Conservation (phyloP, 2,888 invertebrate species). For the Nemotelus pantherinus region DNA sequence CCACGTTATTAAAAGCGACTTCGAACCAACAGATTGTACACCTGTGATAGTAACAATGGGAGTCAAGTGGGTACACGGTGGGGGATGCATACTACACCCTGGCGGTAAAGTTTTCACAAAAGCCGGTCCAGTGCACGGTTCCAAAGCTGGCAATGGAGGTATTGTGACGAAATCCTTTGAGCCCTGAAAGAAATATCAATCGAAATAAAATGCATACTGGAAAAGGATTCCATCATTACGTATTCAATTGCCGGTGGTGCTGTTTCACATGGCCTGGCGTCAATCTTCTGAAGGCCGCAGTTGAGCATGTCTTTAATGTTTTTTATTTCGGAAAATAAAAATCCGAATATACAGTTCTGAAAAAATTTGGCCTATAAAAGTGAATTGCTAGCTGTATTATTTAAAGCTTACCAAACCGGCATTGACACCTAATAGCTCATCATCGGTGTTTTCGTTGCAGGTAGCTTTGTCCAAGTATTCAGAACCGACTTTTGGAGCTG, state of each 20-base stretch:
- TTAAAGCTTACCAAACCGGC: neutral
- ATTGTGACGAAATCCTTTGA: no score
- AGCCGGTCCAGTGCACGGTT: no score
- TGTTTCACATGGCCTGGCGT: neutral
- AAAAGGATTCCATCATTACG: no score
- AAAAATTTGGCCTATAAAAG: neutral
- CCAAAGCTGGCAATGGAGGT: no score
- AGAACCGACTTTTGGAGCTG: neutral
- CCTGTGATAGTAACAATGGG: constrained; percentile 3
- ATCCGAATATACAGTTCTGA: constrained; percentile 21
- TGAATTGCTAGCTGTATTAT: neutral
- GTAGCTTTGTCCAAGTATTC: neutral
- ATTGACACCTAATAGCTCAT: neutral
- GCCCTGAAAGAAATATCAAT: no score
- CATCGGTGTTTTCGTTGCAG: neutral
- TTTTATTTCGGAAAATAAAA: constrained; percentile 27
- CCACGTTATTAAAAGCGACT: constrained; percentile 23
- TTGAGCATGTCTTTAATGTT: constrained; percentile 28
- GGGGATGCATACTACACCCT: neutral
- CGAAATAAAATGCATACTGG: no score
- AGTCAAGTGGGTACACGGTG: neutral
- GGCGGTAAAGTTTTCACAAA: neutral
- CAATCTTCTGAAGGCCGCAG: constrained; percentile 22
- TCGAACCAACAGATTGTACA: constrained; percentile 16
- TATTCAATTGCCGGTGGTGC: no score